Percentiles rank a stretch among this genome's conserved stretches.
Conservation (phyloP, 2,888 invertebrate species). For the Venusia cambrica region DNA sequence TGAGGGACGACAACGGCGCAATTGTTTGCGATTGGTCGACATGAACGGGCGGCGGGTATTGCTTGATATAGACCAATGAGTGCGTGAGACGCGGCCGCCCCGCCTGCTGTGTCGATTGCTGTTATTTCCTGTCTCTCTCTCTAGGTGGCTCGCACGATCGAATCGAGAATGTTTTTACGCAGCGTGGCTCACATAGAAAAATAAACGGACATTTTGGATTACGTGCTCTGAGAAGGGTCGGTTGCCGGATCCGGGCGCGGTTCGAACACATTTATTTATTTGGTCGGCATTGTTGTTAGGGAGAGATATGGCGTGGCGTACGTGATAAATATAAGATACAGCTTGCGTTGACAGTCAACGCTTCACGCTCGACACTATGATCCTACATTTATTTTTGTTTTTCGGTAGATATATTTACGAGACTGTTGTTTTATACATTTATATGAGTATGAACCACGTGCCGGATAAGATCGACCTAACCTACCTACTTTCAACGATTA, state of each 20-base stretch:
- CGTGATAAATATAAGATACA: conserved; percentile 71
- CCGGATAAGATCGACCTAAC: no score
- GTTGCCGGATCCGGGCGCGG: conserved; percentile 70
- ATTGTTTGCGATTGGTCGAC: conserved; percentile 51
- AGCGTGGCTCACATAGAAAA: conserved; percentile 67
- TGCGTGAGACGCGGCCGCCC: conserved; percentile 53
- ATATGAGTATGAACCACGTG: no score
- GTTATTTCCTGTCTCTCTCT: conserved; percentile 55
- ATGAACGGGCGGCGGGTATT: conserved; percentile 63
- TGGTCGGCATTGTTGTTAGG: conserved; percentile 58
- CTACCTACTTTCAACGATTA: no score
- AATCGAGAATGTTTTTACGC: conserved; percentile 65
- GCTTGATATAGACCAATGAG: conserved; percentile 55
- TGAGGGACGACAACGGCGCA: conserved; percentile 55
- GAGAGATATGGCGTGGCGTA: conserved; percentile 68
- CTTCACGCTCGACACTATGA: conserved; percentile 21
- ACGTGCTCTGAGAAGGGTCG: conserved; percentile 67
- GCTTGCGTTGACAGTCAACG: conserved; percentile 52
- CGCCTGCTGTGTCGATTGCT: conserved; percentile 50
- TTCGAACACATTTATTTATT: conserved; percentile 67
- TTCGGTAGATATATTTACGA: conserved; percentile 19
- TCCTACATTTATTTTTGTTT: conserved; percentile 44
- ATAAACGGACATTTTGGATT: conserved; percentile 80
- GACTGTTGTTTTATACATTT: no score
- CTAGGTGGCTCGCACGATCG: conserved; percentile 52